Percentiles rank a stretch among this genome's conserved stretches.
Evolutionary conservation across 2,888 invertebrate genomes (phyloP).

Genomic region (Agapostemon virescens): DNA sequence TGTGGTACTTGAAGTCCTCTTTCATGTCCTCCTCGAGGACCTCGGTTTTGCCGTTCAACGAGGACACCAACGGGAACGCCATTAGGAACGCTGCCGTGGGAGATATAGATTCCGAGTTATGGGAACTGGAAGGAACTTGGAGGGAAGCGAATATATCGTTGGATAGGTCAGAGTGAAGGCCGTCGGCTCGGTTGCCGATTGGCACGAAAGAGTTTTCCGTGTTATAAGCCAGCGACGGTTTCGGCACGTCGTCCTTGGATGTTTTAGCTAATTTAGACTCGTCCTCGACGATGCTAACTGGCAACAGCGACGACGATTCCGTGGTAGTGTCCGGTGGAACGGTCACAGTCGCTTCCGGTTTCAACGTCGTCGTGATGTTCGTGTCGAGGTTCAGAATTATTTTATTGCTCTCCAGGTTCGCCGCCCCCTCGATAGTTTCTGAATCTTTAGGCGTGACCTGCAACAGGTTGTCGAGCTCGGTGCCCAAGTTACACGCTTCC

Average conservation of each 20-base stretch:
- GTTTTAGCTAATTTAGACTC: slow-evolving; percentile 61
- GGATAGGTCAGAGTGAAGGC: slow-evolving; percentile 82
- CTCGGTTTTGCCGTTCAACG: slow-evolving; percentile 82
- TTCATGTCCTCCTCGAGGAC: slow-evolving; percentile 82
- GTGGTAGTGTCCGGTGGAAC: slow-evolving; percentile 37
- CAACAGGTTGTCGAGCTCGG: slow-evolving; percentile 72
- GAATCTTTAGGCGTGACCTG: slow-evolving; percentile 65
- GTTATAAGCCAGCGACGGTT: slow-evolving; percentile 72
- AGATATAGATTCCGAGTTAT: slow-evolving; percentile 85
- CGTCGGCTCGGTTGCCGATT: slow-evolving; percentile 73
- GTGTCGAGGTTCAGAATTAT: slow-evolving; percentile 78
- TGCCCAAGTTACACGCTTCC: slow-evolving; percentile 72
- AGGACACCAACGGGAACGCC: slow-evolving; percentile 88
- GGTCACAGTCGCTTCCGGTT: slow-evolving; percentile 65
- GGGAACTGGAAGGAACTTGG: slow-evolving; percentile 82
- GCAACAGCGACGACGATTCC: slow-evolving; percentile 49
- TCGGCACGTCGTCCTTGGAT: slow-evolving; percentile 69
- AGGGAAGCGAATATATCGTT: slow-evolving; percentile 84
- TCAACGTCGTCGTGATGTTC: slow-evolving; percentile 78
- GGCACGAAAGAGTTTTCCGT: slow-evolving; percentile 77
- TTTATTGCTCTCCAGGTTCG: slow-evolving; percentile 67
- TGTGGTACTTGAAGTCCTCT: slow-evolving; percentile 79
- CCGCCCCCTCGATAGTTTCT: slow-evolving; percentile 60
- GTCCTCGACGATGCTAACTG: slow-evolving; percentile 47
- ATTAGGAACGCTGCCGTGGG: slow-evolving; percentile 89